A percentile compares a stretch with the other conserved stretches of the same genome.
phyloP scores from a whole-genome alignment of 2,888 invertebrate species.

The Cryptocheilus praepositus region DNA sequence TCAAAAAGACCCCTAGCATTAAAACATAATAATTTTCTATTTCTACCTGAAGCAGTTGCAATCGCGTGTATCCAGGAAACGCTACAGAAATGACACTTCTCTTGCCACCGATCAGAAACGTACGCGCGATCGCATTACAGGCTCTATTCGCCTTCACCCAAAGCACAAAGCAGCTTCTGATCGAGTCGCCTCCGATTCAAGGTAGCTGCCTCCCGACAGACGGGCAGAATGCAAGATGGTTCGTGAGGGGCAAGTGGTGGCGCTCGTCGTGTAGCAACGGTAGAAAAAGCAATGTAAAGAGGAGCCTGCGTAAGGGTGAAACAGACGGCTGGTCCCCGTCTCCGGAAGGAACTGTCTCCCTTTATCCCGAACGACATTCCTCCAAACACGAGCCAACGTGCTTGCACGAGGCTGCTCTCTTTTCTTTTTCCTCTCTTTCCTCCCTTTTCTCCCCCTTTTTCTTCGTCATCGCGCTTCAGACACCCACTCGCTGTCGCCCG shows the following conservation, averaged over 20 bases:
- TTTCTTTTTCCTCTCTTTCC: constrained; percentile 18
- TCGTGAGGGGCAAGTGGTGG: constrained; percentile 29
- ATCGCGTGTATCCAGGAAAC: no score
- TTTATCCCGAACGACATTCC: constrained; percentile 55
- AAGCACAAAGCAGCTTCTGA: no score
- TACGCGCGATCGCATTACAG: no score
- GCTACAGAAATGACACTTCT: no score
- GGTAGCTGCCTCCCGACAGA: neutral
- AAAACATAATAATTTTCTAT: no score
- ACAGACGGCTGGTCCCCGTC: constrained; percentile 59
- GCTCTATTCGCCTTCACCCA: no score
- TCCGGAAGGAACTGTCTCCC: constrained; percentile 66
- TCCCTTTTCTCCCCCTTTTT: constrained; percentile 11
- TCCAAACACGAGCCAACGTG: constrained; percentile 55
- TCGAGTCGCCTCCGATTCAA: neutral
- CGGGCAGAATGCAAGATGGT: neutral
- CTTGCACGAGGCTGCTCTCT: constrained; percentile 39
- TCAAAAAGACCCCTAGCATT: no score
- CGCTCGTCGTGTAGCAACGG: constrained; percentile 20
- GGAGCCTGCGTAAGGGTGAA: constrained; percentile 38
- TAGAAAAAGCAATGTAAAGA: constrained; percentile 28
- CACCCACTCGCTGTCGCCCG: neutral
- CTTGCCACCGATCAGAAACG: no score
- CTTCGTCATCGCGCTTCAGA: constrained; percentile 22
- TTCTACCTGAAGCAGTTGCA: no score